Base-by-base conservation (phyloP, 2,113 vertebrate species). In the Tenrec ecaudatus region DNA sequence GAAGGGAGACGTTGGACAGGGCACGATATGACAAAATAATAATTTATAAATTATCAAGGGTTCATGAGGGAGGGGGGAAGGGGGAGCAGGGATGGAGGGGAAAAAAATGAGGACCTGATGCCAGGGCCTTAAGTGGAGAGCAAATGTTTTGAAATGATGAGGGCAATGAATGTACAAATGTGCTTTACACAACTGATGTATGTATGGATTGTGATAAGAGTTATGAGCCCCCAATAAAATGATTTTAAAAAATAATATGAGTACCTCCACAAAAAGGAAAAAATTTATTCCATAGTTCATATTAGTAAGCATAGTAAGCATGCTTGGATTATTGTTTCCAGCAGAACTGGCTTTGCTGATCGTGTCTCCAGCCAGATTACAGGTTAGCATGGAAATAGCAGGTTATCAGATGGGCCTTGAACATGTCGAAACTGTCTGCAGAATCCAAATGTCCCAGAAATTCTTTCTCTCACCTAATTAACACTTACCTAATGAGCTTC, bases 401-500 rank as follows among this genome's bases (percentile, higher is more conserved):
- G 3, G 1, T 20, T 95, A 82, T 92, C 27, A 75, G 47, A 66
- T 91, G 92, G 87, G 82, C 86, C 12, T 86, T 94, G 93, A 95
- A 96, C 75, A 94, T 82, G 69, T 87, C 93, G 89, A 95, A 95
- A 40, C 81, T 95, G 93, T 94, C 95, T 97, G 95, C 86, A 94
- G 90, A 86, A 94, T 95, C 94, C 94, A 95, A 90, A 81, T 58
- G 6, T 92, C 76, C 94, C 43, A 89, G 82, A 88, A 76, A 96
- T 85, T 71, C 79, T 95, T 96, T 62, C 91, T 96, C 77, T 87
- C 92, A 83, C 64, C 82, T 94, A 97, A 96, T 94, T 86, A 94
- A 23, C 60, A 20, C 17, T 29, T 66, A 27, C 64, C 20, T 66
- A 66, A 66, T 68, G 66, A 68, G 92, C 92, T 96, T 82, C 90